Base-by-base conservation (phyloP, 2,888 invertebrate genomes). In the Drosophila suboccidentalis region DNA sequence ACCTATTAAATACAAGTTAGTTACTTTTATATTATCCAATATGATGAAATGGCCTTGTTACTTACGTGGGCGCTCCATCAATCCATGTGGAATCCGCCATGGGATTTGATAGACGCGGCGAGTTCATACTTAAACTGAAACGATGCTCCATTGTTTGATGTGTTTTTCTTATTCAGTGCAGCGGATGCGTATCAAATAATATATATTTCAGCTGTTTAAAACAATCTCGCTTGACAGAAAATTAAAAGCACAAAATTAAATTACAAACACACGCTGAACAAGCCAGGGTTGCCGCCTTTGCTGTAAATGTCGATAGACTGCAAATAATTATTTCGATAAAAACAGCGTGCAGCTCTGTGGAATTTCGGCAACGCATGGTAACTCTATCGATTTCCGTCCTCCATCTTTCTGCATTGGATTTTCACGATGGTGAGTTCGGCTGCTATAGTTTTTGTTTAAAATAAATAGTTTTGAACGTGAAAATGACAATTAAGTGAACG, bases 321-420 rank as follows among this genome's bases (percentile, higher is more conserved):
- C 5, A 4, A 4, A 1, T 1, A n/a, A 11, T 17, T 3, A 2
- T 10, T 22, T 17, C 69, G 63, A 76, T 73, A 61, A 15, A 5
- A 36, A 2, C 9, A 2, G 2, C 8, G 32, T 61, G 54, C 71
- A 78, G 46, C 75, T 10, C 60, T 72, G 68, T 8, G 10, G 2
- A n/a, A 38, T 60, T 50, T 59, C 64, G 1, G 4, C 1, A 22
- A 54, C 6, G 53, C 55, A 57, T 92, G 92, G 92, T 91, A 89
- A 78, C 80, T 76, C 87, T 90, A 85, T 65, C 65, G 71, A 82
- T 90, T 92, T 92, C 92, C 93, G 92, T 61, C 89, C 89, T 90
- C 92, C 90, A 91, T 92, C 92, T 93, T 92, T 92, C 91, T 90
- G 90, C 85, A 89, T 89, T 89, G 84, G 90, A 78, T 91, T 90